Base-by-base conservation (phyloP, 2,888 invertebrate species). In the Hirtodrosophila duncani region DNA sequence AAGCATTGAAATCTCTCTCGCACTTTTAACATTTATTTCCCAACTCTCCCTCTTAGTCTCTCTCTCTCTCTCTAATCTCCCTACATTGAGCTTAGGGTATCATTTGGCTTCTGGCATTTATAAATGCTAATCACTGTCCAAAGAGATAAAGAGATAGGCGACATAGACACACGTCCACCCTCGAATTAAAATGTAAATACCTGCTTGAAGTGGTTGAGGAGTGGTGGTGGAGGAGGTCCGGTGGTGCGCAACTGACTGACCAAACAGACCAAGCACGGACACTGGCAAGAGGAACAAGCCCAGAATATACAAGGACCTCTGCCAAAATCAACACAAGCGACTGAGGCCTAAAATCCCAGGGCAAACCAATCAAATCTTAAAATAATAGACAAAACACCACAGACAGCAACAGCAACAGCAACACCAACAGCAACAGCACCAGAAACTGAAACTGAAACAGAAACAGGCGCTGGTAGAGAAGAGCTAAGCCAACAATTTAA, bases 371-470 rank as follows among this genome's bases (percentile, higher is more conserved):
- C 64, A 67, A 48, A 63, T 77, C 61, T 77, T 77, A 59, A 57
- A 75, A 79, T 63, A 71, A 80, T 63, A 71, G 38, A 60, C 67
- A 75, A 58, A 58, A 61, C 68, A 80, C 33, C 55, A 66, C 67
- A 46, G 39, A 46, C 67, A 46, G 39, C 43, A 42, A 68, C 63
- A 37, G 63, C 50, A 48, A 41, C 26, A 46, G 20, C 8, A 29
- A 29, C 11, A 16, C 23, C 7, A 23, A 2, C 17, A 8, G 7
- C 18, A 53, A 31, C 17, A 8, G 33, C 31, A 10, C 26, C 26
- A 9, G 46, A 39, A 31, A 29, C 39, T 11, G 29, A n/a, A 17
- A 7, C 33, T 43, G 26, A 41, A 17, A 30, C 17, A 23, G 17
- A 18, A 6, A 24, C n/a, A 5, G 16, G 17, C 11, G 30, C 10